Conservation (phyloP, 2,113 vertebrate genomes). For the Ramphastos sulfuratus region DNA sequence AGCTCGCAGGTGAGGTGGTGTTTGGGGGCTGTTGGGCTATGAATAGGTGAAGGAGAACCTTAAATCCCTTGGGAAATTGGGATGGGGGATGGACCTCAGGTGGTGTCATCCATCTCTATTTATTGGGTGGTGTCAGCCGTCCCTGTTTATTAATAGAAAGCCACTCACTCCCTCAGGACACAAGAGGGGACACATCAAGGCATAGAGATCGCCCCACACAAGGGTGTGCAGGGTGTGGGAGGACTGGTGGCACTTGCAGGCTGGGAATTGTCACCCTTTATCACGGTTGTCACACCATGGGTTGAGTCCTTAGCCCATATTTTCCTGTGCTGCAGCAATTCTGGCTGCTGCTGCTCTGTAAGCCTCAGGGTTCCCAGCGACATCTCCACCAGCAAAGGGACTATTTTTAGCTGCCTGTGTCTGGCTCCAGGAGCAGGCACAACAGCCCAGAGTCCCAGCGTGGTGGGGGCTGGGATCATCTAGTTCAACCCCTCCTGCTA, state of each 20-base stretch:
- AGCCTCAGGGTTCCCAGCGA: fast-evolving
- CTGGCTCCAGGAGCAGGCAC: neutral
- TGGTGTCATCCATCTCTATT: neutral
- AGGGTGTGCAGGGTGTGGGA: neutral
- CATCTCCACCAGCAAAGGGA: neutral
- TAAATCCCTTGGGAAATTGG: neutral
- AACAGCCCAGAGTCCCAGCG: neutral
- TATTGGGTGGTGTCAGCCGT: neutral
- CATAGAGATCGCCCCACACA: fast-evolving
- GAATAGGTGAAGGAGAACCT: neutral
- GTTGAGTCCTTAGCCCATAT: fast-evolving
- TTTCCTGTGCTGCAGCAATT: fast-evolving
- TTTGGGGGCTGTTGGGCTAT: fast-evolving
- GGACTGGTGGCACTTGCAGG: neutral
- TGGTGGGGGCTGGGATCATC: neutral
- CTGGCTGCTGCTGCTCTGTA: fast-evolving
- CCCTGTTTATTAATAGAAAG: constrained; percentile 16
- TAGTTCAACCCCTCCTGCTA: neutral
- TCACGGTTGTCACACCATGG: fast-evolving
- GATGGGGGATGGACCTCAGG: fast-evolving
- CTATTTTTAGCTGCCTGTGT: neutral
- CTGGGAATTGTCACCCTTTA: neutral
- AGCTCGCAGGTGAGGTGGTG: constrained; percentile 84
- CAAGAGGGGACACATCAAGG: neutral
- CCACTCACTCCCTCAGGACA: neutral